Evolutionary conservation across 2,888 invertebrate genomes (phyloP), one percentile per base, ranked within the genome.

Genomic region (Apamea sordens): DNA sequence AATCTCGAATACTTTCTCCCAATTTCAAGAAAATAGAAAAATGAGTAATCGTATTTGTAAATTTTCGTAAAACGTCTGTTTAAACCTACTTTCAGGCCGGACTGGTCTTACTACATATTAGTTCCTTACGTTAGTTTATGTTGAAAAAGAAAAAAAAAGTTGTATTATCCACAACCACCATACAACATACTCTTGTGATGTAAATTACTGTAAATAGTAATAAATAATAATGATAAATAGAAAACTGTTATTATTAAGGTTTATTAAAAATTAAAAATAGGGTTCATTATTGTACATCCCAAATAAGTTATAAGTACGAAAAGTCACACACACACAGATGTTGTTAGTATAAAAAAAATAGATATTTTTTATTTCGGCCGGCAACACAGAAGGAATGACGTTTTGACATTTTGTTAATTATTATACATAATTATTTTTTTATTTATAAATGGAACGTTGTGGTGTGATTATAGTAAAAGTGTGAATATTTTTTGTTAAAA

Each of bases 121-220:
- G 95, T 95, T 95, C 94, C 93, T 94, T 91, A 86, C 86, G 64
- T 90, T 91, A 91, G 90, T 87, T 86, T 89, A 90, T 77, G 59
- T 83, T 79, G 74, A 73, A 73, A 75, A 85, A 71, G 84, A 88
- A 90, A 64, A 89, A 88, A 89, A 83, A 89, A 92, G 91, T 93
- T 91, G 91, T 92, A 86, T 91, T 83, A 77, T 83, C 76, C 68
- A 72, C 68, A 80, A 84, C 93, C 94, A 93, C 93, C 94, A 93
- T 94, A 93, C 94, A 91, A 92, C 92, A 92, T 92, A 91, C 92
- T 92, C 93, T 93, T 95, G 96, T 95, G 95, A 96, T 97, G 96
- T 97, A 97, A 96, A 96, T 96, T 96, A 96, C 94, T 97, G 96
- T 97, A 97, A 93, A 96, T 96, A 95, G 86, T 88, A 85, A 84